Evolutionary conservation across 2,888 invertebrate species (phyloP), one percentile per base, ranked within the genome.

Genomic region (Pristionchus maxplancki): DNA sequence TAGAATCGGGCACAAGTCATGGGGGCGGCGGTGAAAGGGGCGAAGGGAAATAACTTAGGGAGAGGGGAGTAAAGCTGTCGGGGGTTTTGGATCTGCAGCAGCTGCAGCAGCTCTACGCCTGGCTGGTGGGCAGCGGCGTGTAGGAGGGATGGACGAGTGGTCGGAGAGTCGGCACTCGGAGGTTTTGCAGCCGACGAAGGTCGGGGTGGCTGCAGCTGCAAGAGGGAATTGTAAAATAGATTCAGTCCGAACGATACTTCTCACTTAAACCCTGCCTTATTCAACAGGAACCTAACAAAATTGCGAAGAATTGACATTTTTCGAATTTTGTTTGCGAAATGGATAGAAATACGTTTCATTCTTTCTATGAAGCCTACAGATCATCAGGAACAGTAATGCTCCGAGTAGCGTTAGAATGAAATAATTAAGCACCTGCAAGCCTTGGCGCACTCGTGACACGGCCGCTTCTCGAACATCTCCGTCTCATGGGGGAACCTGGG

Each of bases 401-500:
- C 13, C n/a, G 5, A 62, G 6, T 17, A 6, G 20, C n/a, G n/a
- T n/a, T n/a, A n/a, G n/a, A n/a, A n/a, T n/a, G n/a, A n/a, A n/a
- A 44, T 44, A 6, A 44, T 6, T 44, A 44, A 40, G 9, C 24
- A 78, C 78, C 78, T 78, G 78, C 78, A 78, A 1, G 44, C 44
- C 78, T 48, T 78, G 78, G 78, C 78, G 44, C 78, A 78, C 78
- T 78, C 78, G 78, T 78, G 78, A n/a, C 78, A 78, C 78, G 78
- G 78, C 44, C 78, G 24, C 78, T 78, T 78, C 78, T 78, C 78
- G 78, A 78, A 78, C 78, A 78, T 44, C 48, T 78, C 78, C 78
- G 11, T 78, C 78, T 78, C 78, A n/a, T 78, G n/a, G 78, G 78
- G 78, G 78, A 78, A 78, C 71, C 71, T 71, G 71, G n/a, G 0